Evolutionary conservation across 1,140 invertebrate genomes (phyloP).

Genomic region (Drosophila parabipectinata): DNA sequence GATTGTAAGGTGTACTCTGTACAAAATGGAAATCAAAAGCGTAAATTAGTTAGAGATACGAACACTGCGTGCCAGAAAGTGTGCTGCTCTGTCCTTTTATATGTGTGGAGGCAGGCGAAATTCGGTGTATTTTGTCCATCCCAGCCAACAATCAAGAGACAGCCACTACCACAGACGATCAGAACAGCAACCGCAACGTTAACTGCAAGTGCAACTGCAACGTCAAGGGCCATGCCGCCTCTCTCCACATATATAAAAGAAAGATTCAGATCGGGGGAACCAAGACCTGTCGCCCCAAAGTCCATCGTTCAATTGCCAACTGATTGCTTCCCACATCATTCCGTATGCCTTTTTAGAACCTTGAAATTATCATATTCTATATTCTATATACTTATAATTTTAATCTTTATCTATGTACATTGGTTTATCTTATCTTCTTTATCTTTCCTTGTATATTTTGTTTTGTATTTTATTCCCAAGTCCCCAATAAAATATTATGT

Average conservation of each 20-base stretch:
- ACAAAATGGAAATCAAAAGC: slow-evolving; percentile 63
- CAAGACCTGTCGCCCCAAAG: slow-evolving; percentile 48
- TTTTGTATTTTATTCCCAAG: slow-evolving; percentile 39
- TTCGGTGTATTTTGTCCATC: slow-evolving; percentile 41
- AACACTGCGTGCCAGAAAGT: slow-evolving; percentile 47
- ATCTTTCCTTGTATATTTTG: slow-evolving; percentile 25
- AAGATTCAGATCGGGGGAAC: slow-evolving; percentile 35
- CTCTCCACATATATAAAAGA: slow-evolving; percentile 72
- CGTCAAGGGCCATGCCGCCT: slow-evolving; percentile 32
- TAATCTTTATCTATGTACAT: slow-evolving; percentile 28
- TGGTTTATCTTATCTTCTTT: slow-evolving; percentile 22
- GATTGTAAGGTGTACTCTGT: slow-evolving; percentile 39
- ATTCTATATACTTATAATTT: slow-evolving; percentile 43
- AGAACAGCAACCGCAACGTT: slow-evolving; percentile 10
- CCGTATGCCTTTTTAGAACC: slow-evolving; percentile 83
- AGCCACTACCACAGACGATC: slow-evolving; percentile 19
- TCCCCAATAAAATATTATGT: slow-evolving; percentile 44
- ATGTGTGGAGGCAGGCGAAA: slow-evolving; percentile 58
- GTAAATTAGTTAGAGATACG: slow-evolving; percentile 35
- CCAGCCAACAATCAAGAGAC: slow-evolving; percentile 61
- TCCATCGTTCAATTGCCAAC: slow-evolving; percentile 83
- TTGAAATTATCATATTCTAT: slow-evolving; percentile 73
- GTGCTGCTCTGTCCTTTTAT: slow-evolving; percentile 78
- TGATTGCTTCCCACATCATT: slow-evolving; percentile 84
- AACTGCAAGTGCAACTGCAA: slow-evolving; percentile 5